phyloP scores from a whole-genome alignment of 2,797 vertebrate species.

The Sebastes itinus region DNA sequence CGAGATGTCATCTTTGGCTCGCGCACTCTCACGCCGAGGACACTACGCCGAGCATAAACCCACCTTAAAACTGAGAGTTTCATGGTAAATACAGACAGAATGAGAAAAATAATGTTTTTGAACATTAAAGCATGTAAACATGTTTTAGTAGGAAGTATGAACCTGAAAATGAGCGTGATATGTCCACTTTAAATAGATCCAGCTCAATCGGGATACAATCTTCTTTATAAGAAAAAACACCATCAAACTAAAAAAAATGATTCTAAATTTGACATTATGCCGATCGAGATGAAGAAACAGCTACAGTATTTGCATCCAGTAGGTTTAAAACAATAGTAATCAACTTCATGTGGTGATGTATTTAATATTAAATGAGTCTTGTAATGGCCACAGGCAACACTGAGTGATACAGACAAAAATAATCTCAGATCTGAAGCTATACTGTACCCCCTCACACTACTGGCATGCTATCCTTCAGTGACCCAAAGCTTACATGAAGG shows the following conservation, averaged over 20 bases:
- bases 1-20: no score
- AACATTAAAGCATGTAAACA: neutral
- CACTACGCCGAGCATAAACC: no score
- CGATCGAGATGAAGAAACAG: neutral
- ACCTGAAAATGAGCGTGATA: neutral
- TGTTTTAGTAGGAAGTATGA: neutral
- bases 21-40: no score
- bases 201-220: neutral
- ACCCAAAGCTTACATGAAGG: neutral
- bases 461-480: neutral
- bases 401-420: neutral
- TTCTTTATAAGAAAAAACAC: neutral
- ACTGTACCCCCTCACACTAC: neutral
- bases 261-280: neutral
- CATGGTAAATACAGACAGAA: neutral
- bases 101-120: neutral
- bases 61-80: no score
- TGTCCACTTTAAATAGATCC: neutral
- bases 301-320: neutral
- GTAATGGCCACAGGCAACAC: neutral
- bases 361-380: neutral
- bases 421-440: neutral
- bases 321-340: neutral
- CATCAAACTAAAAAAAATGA: neutral
- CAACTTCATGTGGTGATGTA: neutral